Percentiles rank a stretch among this genome's conserved stretches.
Conservation (phyloP, 1,140 invertebrate genomes). For the Wiebesia pumilae region DNA sequence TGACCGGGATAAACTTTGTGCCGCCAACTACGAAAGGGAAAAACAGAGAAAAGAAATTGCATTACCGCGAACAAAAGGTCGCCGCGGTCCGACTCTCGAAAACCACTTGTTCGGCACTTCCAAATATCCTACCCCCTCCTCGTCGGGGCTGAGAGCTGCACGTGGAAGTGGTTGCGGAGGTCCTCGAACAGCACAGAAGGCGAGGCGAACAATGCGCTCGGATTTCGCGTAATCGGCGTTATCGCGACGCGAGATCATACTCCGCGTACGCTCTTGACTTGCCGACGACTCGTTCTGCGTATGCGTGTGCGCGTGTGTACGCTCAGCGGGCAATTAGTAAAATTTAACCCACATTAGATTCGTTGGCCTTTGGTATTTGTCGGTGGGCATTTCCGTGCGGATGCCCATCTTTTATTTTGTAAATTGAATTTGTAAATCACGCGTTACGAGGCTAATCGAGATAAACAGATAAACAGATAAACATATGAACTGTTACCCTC, state of each 20-base stretch:
- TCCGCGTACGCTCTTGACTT: not conserved
- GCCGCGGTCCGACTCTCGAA: not conserved
- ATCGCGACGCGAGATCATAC: conserved; percentile 56
- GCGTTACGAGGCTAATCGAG: conserved; percentile 28
- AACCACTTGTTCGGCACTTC: conserved; percentile 38
- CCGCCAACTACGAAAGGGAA: not conserved
- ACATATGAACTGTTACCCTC: conserved; percentile 9
- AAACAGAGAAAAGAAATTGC: conserved; percentile 11
- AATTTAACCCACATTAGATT: conserved; percentile 66
- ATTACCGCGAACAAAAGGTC: not conserved
- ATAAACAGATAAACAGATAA: conserved; percentile 34
- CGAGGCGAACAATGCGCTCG: conserved; percentile 57
- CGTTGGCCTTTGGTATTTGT: conserved; percentile 58
- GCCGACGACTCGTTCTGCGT: not conserved
- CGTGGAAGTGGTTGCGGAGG: conserved; percentile 10
- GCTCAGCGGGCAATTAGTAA: conserved; percentile 59
- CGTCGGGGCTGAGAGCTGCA: not conserved
- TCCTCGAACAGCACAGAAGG: conserved; percentile 3
- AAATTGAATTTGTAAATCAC: conserved; percentile 45
- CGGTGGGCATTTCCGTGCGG: conserved; percentile 38
- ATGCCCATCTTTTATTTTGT: conserved; percentile 29
- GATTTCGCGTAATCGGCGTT: conserved; percentile 60
- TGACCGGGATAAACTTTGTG: not conserved
- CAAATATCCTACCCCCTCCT: not conserved
- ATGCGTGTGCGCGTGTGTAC: not conserved